Base-by-base conservation (phyloP, 2,113 vertebrate species). In the Hemicordylus capensis region DNA sequence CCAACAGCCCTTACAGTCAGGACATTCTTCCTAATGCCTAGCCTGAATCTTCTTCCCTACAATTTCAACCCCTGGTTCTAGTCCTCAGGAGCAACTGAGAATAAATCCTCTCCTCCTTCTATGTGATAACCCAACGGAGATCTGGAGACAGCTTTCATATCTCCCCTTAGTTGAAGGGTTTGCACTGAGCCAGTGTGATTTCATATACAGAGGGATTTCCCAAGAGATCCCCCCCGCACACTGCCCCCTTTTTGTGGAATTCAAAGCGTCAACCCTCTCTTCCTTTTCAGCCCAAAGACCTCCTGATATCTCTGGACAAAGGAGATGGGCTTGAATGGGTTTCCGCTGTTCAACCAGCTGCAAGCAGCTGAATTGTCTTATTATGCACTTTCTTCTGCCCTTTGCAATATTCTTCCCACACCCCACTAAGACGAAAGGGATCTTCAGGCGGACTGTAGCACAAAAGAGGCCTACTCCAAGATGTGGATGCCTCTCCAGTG, bases 231-330 rank as follows among this genome's bases (percentile, higher is more conserved):
- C 34, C 44, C n/a, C 69, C 37, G n/a, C n/a, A n/a, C n/a, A n/a
- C n/a, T n/a, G n/a, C n/a, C n/a, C 22, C 69, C 69, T 6, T 22
- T 22, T 72, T 22, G 59, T n/a, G 9, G n/a, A 63, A 61, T 28
- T 28, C 76, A 28, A 17, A 44, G 59, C 39, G 26, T 24, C 12
- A 12, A 15, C 28, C 59, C 54, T 51, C 73, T 56, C 46, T 56
- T 73, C 44, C 28, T 86, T 86, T 80, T 64, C 81, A 15, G 59
- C 69, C 64, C 15, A 42, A 51, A 67, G 44, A 26, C 58, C 84
- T 73, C 70, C 72, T 37, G 46, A 44, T 73, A 58, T 20, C 48
- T 42, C 34, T 8, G 66, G 46, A 86, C 70, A 76, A 86, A 81
- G 63, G 37, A 31, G 17, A 31, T 20, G 28, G 19, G 58, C 77